Percentiles rank a stretch among this genome's conserved stretches.
Evolutionary conservation across 2,113 vertebrate genomes (phyloP).

Genomic region (Cichladusa arquata): DNA sequence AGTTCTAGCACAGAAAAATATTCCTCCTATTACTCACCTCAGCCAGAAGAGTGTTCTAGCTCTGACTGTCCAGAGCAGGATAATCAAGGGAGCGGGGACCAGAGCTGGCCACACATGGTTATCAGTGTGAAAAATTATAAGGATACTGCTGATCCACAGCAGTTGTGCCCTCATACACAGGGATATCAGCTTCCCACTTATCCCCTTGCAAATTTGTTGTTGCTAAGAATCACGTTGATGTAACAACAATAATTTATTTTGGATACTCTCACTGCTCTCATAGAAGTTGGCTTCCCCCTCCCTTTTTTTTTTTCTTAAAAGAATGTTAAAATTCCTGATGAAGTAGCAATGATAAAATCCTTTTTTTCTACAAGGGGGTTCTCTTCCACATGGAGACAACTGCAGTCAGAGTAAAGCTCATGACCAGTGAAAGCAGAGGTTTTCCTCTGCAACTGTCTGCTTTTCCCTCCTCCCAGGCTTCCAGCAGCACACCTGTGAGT

Average conservation of each 20-base stretch:
- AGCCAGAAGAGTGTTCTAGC: background rate
- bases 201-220: background rate
- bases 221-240: background rate
- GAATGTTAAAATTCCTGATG: background rate
- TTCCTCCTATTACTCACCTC: background rate
- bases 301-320: background rate
- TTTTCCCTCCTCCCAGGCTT: background rate
- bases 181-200: background rate
- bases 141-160: background rate
- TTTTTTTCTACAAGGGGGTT: background rate
- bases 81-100: background rate
- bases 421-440: background rate
- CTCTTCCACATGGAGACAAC: background rate
- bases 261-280: background rate
- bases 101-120: background rate
- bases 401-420: background rate
- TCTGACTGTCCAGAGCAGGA: background rate
- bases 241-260: background rate
- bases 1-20: background rate
- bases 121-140: background rate
- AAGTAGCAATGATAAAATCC: background rate
- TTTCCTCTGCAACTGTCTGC: background rate
- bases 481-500: background rate
- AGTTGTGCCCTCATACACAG: background rate
- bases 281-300: background rate